Evolutionary conservation across 2,888 invertebrate genomes (phyloP), one percentile per base, ranked within the genome.

Genomic region (Patella depressa): DNA sequence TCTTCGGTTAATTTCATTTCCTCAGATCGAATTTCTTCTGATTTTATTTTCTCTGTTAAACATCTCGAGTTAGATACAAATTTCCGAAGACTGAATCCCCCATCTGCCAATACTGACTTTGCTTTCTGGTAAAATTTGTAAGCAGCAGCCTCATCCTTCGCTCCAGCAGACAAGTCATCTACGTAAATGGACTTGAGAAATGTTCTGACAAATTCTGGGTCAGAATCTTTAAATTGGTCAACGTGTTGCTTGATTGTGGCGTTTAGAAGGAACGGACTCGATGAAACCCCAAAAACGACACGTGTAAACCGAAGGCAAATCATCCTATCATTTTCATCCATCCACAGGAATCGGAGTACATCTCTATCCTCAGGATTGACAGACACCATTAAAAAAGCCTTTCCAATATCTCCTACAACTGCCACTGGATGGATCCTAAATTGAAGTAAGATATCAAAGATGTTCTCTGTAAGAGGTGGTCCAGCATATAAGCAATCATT

Each of bases 381-480:
- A 11, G 65, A 65, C 9, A 65, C 19, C 19, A 65, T 65, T 65
- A 65, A 12, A 65, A 65, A 65, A 19, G 65, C 65, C 65, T 65
- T 65, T 12, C 19, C 19, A 19, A 65, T n/a, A 3, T 65, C 65
- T 19, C 65, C 19, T 65, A 65, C 65, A 19, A 65, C 19, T 19
- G 65, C 65, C n/a, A 65, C 65, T 19, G 19, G 65, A 65, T 65
- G 65, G 24, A 65, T 65, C 24, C 65, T 65, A 24, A 65, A 65
- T 65, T 19, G n/a, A 65, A 65, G 65, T 65, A 65, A 65, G 24
- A 65, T 65, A 24, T 65, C 14, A 14, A 65, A 65, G n/a, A 65
- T 65, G 24, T 65, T 65, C 24, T 65, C 65, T 65, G 65, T 65
- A 9, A 65, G 65, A 65, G 65, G 19, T n/a, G n/a, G n/a, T n/a